These are phyloP conservation scores for Callosobruchus maculatus DNA, from an alignment of 2,888 invertebrate genomes.

Conservation along the genomic window DNA sequence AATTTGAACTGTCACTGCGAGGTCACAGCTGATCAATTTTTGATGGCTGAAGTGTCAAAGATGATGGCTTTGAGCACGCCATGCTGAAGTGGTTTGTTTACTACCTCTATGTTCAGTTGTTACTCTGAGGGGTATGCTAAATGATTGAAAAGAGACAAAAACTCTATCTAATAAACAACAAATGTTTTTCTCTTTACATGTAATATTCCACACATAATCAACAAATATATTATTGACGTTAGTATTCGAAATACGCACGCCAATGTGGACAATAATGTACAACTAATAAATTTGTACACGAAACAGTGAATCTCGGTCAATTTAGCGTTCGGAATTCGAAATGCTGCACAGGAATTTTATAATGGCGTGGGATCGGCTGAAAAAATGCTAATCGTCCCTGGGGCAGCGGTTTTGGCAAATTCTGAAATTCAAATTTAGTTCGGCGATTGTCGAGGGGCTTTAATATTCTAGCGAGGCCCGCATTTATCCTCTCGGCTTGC, in stretches of 20 bases:
- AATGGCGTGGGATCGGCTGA: background rate
- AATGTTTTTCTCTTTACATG: no score
- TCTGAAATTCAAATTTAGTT: background rate
- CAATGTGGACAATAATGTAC: background rate
- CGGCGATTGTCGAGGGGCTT: background rate
- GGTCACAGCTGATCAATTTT: no score
- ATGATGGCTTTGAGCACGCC: no score
- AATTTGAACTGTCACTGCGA: no score
- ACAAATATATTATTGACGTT: no score
- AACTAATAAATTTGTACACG: background rate
- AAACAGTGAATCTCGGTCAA: background rate
- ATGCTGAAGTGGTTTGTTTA: no score
- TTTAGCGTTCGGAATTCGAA: background rate
- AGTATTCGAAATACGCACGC: background rate
- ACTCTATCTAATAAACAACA: no score
- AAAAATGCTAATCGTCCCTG: background rate
- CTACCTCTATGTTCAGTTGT: no score
- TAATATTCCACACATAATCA: no score
- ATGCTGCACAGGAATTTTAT: background rate
- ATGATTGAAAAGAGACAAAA: no score
- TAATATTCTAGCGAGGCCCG: background rate
- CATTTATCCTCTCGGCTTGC: background rate
- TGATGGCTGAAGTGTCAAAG: no score
- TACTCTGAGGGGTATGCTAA: no score
- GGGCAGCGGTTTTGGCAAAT: background rate